A percentile compares a stretch with the other conserved stretches of the same genome.
Conservation (phyloP, 2,113 vertebrate species). For the Stigmatopora argus region DNA sequence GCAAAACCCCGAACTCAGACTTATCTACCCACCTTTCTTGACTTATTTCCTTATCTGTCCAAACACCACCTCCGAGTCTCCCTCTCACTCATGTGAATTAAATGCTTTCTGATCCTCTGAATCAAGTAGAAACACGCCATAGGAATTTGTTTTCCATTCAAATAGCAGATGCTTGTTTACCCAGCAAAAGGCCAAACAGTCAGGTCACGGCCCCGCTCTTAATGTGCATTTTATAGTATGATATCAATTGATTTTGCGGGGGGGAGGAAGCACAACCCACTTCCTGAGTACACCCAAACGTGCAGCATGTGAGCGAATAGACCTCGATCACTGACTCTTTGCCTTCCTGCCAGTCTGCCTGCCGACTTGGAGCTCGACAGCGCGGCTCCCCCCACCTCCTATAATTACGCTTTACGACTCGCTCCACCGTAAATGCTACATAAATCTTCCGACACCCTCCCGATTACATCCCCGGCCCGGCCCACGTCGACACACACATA, state of each 20-base stretch:
- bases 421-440: conserved; percentile 71
- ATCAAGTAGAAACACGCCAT: neutral
- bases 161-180: neutral
- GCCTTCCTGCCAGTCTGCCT: conserved; percentile 62
- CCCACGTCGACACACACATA: conserved; percentile 14
- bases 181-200: neutral
- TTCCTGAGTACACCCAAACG: neutral
- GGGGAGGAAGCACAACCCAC: neutral
- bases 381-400: conserved; percentile 45
- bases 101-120: neutral
- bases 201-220: neutral
- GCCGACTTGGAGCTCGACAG: conserved; percentile 46
- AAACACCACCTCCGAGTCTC: neutral
- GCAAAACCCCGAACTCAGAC: neutral
- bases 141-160: neutral
- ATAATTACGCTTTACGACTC: conserved; percentile 75
- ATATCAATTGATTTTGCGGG: neutral
- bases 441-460: conserved; percentile 65
- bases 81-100: neutral
- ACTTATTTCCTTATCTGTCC: neutral
- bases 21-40: neutral
- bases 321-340: conserved; percentile 53
- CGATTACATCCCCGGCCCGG: conserved; percentile 38
- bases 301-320: conserved; percentile 35
- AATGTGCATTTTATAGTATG: conserved; percentile 43